These are phyloP conservation scores for Lemur catta DNA, from an alignment of 2,797 vertebrate species.

Conservation along the genomic window DNA sequence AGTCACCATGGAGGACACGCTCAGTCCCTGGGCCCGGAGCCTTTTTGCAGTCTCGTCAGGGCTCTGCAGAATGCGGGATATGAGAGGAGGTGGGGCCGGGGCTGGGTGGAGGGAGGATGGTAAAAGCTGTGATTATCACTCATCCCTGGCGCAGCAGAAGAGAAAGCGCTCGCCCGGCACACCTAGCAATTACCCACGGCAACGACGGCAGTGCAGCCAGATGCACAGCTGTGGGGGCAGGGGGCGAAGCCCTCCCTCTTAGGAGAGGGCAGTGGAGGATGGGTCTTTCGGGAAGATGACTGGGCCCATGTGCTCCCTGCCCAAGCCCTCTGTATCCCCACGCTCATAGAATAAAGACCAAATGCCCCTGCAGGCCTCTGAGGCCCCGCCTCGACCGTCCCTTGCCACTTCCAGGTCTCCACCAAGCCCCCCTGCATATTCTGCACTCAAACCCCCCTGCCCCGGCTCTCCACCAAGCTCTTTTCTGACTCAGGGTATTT, in stretches of 20 bases:
- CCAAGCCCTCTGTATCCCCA: neutral
- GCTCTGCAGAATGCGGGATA: neutral
- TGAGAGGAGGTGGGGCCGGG: neutral
- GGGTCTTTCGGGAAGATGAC: neutral
- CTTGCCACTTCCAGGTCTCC: accelerated
- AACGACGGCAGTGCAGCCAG: neutral
- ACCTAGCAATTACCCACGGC: slow-evolving; percentile 1
- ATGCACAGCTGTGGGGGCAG: neutral
- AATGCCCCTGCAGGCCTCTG: accelerated
- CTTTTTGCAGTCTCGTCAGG: neutral
- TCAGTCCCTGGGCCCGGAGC: neutral
- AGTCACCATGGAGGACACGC: neutral
- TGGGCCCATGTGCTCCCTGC: neutral
- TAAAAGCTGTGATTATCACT: neutral
- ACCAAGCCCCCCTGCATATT: accelerated
- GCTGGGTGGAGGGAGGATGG: neutral
- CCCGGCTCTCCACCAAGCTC: neutral
- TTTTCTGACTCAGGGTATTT: neutral
- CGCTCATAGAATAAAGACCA: neutral
- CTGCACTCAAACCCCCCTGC: neutral
- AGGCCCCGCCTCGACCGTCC: accelerated
- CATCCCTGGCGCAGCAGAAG: slow-evolving; percentile 2
- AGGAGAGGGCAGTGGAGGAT: neutral
- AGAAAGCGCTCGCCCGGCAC: neutral
- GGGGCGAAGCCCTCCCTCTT: neutral